phyloP scores from a whole-genome alignment of 2,888 invertebrate genomes.

The Tetramorium bicarinatum region DNA sequence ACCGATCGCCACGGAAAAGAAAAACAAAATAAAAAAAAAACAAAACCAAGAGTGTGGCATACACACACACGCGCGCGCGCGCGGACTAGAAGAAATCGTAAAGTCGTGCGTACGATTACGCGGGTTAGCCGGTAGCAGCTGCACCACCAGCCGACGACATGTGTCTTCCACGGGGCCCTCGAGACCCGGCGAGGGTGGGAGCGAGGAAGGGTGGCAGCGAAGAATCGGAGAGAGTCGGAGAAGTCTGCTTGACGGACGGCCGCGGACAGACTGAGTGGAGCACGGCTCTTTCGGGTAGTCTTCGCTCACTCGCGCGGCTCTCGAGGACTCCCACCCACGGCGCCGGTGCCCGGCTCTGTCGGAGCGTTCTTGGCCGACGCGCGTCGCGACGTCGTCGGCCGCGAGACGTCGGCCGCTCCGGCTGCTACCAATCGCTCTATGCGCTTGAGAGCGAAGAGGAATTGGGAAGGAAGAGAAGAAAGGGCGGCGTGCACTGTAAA shows the following conservation, averaged over 20 bases:
- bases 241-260: conserved; percentile 81
- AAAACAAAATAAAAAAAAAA: background rate
- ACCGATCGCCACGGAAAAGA: conserved; percentile 9
- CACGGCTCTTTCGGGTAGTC: conserved; percentile 75
- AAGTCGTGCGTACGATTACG: background rate
- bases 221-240: conserved; percentile 63
- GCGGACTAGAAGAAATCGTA: background rate
- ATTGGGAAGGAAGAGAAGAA: background rate
- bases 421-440: background rate
- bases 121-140: conserved; percentile 64
- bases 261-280: conserved; percentile 82
- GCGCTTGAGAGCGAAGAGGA: background rate
- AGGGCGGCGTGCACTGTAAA: background rate
- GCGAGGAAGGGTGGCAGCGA: background rate
- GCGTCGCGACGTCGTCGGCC: conserved; percentile 39
- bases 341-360: conserved; percentile 50
- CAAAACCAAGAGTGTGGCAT: background rate
- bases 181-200: background rate
- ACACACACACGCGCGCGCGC: conserved; percentile 5
- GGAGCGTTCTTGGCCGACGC: conserved; percentile 47
- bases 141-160: conserved; percentile 69
- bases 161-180: conserved; percentile 69
- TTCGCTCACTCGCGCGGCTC: conserved; percentile 67
- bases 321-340: conserved; percentile 72
- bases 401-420: background rate